Base-by-base conservation (phyloP, 2,797 vertebrate genomes). In the Antennarius maculatus region DNA sequence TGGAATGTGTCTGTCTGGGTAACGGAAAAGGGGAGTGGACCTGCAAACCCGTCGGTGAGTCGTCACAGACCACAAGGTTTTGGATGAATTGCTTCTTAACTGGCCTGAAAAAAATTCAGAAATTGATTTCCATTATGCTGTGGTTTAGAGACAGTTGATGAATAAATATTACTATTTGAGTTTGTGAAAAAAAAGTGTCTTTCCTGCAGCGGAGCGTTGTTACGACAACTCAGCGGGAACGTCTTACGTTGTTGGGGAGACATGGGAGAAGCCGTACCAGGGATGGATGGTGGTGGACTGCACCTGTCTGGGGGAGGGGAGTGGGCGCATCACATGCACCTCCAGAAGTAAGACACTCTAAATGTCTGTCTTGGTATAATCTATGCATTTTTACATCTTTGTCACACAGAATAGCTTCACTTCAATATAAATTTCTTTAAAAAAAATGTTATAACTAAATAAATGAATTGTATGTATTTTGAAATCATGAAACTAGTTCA, bases 261-360 rank as follows among this genome's bases (percentile, higher is more conserved):
- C 94, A 0, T 99, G 97, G 97, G 97, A 99, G 90, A 99, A 96
- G 76, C 94, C 95, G 0, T 98, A 98, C 75, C 97, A 99, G 87
- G 96, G 95, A 55, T 99, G 97, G 98, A 99, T 99, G 98, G 94
- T 98, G 83, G 92, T 99, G 76, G 98, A 99, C 82, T 99, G 98
- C 76, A 99, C 96, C n/a, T 99, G 98, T 73, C 69, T 98, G 13
- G 98, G 97, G 13, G 97, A 98, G 82, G 97, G 97, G 82, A 97
- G 89, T 0, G 97, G 97, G 17, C 95, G 96, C 14, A 98, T 99
- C 88, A 99, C 97, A 50, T 99, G 97, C 53, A 95, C 95, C 47
- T 98, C 97, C 53, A 95, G 95, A 91, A 99, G 98, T 99, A 93
- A 80, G 96, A 66, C 3, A 15, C 5, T 0, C 3, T 59, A 18